Evolutionary conservation across 2,888 invertebrate genomes (phyloP), one percentile per base, ranked within the genome.

Genomic region (Schizaphis graminum): DNA sequence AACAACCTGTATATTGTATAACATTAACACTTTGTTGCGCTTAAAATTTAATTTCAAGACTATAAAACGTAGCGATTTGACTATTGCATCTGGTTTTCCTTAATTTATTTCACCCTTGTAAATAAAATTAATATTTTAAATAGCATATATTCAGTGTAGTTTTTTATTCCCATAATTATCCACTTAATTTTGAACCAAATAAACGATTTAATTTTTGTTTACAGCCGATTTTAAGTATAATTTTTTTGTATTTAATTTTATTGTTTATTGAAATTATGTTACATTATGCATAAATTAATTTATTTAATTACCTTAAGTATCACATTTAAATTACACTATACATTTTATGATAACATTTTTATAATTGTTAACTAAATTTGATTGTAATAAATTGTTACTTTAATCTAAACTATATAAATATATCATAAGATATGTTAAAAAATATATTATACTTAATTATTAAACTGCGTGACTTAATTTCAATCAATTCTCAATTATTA

Each of bases 1-100:
- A 87, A 92, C 61, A 92, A 92, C 92, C 92, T 92, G 92, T 77
- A 77, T 92, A 88, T 92, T 88, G 88, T 88, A 77, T 87, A 49
- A 44, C 88, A 88, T 92, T 77, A 92, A 88, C 92, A 88, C 92
- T 88, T 92, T 67, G 91, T 85, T 91, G 49, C 88, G 49, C 28
- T 67, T 88, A 28, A 77, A 92, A 92, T 92, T 92, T 92, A 92
- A 92, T 92, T 92, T 53, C 67, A 26, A 88, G 53, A 88, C 88
- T 77, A 92, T 92, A 92, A 92, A 88, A 92, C 77, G 49, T 49
- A n/a, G 92, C n/a, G 49, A 47, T 86, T 92, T 87, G n/a, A 49
- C 86, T 92, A 92, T 92, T 87, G 87, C 92, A 49, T 92, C 35
- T 92, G 86, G 61, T 61, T 85, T 91, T 44, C 35, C 47, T 87